Evolutionary conservation across 2,113 vertebrate species (phyloP).

Genomic region (Leuciscus idus): DNA sequence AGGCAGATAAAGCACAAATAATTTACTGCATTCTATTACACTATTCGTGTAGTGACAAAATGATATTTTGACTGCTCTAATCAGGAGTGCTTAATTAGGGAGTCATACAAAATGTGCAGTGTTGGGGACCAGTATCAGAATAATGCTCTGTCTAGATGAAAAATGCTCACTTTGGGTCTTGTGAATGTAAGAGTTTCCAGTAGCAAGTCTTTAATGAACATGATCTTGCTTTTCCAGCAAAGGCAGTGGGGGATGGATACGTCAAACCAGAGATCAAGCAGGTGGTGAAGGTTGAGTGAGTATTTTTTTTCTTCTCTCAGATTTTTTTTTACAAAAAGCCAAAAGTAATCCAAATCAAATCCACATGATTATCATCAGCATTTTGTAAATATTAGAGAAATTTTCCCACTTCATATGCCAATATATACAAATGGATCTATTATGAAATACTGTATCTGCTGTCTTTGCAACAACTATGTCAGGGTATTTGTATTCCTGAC

Average conservation of each 20-base stretch:
- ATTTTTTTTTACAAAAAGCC: background rate
- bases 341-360: background rate
- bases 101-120: no score
- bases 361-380: background rate
- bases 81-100: no score
- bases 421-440: background rate
- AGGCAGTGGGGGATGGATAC: conserved; percentile 90
- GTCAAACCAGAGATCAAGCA: conserved; percentile 99
- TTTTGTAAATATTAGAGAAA: background rate
- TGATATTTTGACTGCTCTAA: no score
- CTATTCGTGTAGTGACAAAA: no score
- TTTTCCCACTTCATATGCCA: background rate
- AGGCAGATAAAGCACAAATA: no score
- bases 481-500: no score
- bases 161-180: background rate
- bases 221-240: conserved; percentile 74
- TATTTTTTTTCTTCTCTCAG: conserved; percentile 50
- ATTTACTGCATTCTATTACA: no score
- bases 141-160: background rate
- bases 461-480: no score
- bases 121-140: no score
- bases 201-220: background rate
- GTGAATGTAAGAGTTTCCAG: background rate
- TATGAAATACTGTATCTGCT: no score
- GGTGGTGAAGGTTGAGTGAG: conserved; percentile 96